Evolutionary conservation across 1,140 invertebrate genomes (phyloP), one percentile per base, ranked within the genome.

Genomic region (Physella acuta): DNA sequence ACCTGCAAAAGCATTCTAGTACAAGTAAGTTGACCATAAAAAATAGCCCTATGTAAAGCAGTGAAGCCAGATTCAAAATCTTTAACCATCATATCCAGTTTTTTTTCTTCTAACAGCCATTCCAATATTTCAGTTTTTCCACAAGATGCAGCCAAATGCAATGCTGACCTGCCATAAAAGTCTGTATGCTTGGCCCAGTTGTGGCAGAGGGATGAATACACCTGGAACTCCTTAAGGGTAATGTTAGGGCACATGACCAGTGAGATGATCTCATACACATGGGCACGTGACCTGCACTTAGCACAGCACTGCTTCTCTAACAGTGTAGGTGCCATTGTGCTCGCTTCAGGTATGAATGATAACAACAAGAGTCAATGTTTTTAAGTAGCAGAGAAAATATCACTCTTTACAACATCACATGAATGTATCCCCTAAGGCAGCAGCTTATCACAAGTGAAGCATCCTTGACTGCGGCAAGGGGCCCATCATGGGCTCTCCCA

Each of bases 41-140:
- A 92, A 33, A 92, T 84, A 71, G 90, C 90, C 73, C 90, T 84
- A 82, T 93, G 92, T 24, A 93, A 81, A 0, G 91, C 86, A 20
- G 91, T 92, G 82, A 91, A 92, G 0, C 90, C 90, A 28, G 91
- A 92, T 81, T 92, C 91, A 0, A 79, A 71, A 81, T 93, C 91
- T 73, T 87, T 88, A 0, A 82, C 82, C 82, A 91, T 89, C 1
- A 90, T 76, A 76, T 90, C 88, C 1, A 87, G 86, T 61, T 89
- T 84, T 49, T 88, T 88, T 53, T 87, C 86, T 62, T 82, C 78
- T 2, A 91, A 71, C 1, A 93, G 81, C 91, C 91, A 92, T 75
- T 89, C 86, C 67, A 90, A 87, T 24, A 92, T 82, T 59, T 87
- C 79, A 49, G 80, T 60, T 68, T 89, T 87, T 1, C 91, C 91